These are phyloP conservation scores for Hypselothyrea guttata DNA, from an alignment of 2,888 invertebrate species.

Conservation along the genomic window DNA sequence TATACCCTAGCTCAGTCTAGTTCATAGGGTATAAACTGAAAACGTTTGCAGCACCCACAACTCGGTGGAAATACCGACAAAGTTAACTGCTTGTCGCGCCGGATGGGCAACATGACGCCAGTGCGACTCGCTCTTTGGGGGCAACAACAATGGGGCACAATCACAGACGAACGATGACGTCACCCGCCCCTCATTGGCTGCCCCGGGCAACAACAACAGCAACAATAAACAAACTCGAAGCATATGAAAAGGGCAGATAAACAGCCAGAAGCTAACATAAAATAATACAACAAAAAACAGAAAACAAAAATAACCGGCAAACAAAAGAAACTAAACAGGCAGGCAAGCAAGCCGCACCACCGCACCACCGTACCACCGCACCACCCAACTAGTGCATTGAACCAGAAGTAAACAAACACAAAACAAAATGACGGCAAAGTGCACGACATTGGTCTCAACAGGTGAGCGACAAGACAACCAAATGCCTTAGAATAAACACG, in stretches of 20 bases:
- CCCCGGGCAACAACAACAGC: slow-evolving; percentile 33
- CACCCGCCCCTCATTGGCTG: slow-evolving; percentile 26
- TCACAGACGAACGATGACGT: slow-evolving; percentile 37
- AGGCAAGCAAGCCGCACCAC: too few relatives aligned
- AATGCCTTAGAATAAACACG: slow-evolving; percentile 1
- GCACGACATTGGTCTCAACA: slow-evolving; percentile 57
- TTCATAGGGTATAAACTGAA: slow-evolving; percentile 29
- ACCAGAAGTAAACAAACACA: slow-evolving; percentile 17
- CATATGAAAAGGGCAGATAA: slow-evolving; percentile 12
- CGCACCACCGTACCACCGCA: not conserved
- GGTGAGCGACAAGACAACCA: slow-evolving; percentile 54
- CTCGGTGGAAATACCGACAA: slow-evolving; percentile 10
- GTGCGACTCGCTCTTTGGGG: slow-evolving; percentile 21
- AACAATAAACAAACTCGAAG: slow-evolving; percentile 9
- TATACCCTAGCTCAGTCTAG: not conserved
- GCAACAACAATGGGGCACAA: slow-evolving; percentile 11
- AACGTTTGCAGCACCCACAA: slow-evolving; percentile 14
- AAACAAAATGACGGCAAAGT: slow-evolving; percentile 53
- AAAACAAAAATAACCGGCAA: not conserved
- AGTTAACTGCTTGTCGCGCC: slow-evolving; percentile 20
- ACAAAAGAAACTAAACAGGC: slow-evolving; percentile 5
- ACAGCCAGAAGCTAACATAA: slow-evolving; percentile 22
- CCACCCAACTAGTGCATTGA: slow-evolving; percentile 7
- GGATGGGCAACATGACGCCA: slow-evolving; percentile 44
- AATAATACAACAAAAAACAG: slow-evolving; percentile 11